phyloP scores from a whole-genome alignment of 2,113 vertebrate genomes.

The Calidris pygmaea region DNA sequence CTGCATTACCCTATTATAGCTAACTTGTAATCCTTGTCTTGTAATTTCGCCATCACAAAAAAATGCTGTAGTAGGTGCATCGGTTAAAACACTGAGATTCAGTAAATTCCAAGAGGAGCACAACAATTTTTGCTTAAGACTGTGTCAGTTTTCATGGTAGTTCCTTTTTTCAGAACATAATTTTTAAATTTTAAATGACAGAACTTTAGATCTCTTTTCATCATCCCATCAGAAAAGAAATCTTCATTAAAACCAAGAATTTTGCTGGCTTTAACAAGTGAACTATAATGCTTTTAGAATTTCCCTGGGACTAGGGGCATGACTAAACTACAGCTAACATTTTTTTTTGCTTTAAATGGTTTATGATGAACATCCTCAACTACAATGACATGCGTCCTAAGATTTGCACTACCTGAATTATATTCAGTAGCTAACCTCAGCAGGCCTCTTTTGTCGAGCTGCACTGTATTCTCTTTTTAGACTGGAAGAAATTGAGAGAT shows the following conservation, averaged over 20 bases:
- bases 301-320: neutral
- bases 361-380: neutral
- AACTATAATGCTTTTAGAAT: neutral
- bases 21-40: neutral
- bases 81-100: neutral
- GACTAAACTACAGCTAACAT: neutral
- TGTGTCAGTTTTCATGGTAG: neutral
- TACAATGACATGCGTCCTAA: neutral
- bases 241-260: neutral
- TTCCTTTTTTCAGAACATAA: neutral
- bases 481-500: neutral
- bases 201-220: neutral
- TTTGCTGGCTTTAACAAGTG: neutral
- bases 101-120: neutral
- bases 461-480: neutral
- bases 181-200: neutral
- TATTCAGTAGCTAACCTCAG: neutral
- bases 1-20: neutral
- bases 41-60: neutral
- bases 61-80: neutral
- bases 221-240: neutral
- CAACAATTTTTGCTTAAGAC: neutral
- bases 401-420: neutral
- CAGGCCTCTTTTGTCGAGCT: neutral
- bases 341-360: neutral